These are phyloP conservation scores for Montipora efflorescens DNA, from an alignment of 64 coral and sea anemone genomes.

Conservation along the genomic window DNA sequence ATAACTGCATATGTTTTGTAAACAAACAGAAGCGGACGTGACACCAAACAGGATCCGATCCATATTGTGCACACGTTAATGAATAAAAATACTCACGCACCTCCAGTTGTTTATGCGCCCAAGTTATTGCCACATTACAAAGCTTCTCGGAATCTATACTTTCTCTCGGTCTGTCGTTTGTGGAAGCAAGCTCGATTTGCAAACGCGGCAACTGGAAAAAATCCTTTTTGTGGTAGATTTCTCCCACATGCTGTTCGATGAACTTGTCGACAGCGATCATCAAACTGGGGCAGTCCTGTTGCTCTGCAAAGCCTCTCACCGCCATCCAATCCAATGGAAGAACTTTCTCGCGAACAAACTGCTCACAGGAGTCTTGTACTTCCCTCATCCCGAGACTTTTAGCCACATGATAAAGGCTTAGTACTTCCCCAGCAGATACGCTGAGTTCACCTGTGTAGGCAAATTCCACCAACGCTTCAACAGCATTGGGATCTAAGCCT, in stretches of 20 bases:
- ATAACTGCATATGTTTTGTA: too few species aligned
- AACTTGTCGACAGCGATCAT: constrained; percentile 78
- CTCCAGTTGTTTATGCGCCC: constrained; percentile 88
- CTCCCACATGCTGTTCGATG: constrained; percentile 62
- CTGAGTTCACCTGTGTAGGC: constrained; percentile 71
- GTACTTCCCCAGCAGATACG: constrained; percentile 41
- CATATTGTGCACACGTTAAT: background rate
- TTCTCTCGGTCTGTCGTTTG: constrained; percentile 46
- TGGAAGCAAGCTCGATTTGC: constrained; percentile 81
- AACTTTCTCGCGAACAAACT: constrained; percentile 68
- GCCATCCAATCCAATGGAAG: constrained; percentile 72
- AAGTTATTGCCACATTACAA: constrained; percentile 70
- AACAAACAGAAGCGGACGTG: background rate
- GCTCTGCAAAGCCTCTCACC: constrained; percentile 71
- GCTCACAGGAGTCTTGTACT: constrained; percentile 53
- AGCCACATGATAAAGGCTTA: constrained; percentile 70
- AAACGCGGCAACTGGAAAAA: constrained; percentile 80
- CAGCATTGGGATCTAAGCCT: constrained; percentile 77
- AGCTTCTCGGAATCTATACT: constrained; percentile 70
- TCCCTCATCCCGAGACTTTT: constrained; percentile 71
- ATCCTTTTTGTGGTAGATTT: constrained; percentile 82
- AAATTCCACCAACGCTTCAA: constrained; percentile 80
- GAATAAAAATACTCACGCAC: constrained; percentile 41
- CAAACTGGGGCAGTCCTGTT: constrained; percentile 47
- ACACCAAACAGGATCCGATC: background rate